A percentile compares a stretch with the other conserved stretches of the same genome.
Evolutionary conservation across 2,113 vertebrate species (phyloP).

Genomic region (Oenanthe melanoleuca): DNA sequence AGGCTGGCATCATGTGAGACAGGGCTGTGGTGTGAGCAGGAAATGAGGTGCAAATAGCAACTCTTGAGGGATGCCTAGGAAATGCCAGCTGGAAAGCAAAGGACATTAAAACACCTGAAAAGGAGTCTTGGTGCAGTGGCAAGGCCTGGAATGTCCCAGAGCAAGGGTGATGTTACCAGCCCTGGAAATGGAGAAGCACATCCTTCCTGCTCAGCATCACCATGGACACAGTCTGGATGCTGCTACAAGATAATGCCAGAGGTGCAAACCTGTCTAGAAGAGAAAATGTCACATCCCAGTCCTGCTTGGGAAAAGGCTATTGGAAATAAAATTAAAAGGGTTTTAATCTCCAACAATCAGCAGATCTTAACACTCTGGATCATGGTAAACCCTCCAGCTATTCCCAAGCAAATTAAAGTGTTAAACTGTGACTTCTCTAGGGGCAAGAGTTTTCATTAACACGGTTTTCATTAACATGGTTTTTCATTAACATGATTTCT

Average conservation of each 20-base stretch:
- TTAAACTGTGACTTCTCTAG: background rate
- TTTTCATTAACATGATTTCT: slow-evolving; percentile 40
- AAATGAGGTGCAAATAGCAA: background rate
- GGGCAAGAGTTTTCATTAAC: slow-evolving; percentile 22
- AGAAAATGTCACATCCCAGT: background rate
- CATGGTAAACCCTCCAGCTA: background rate
- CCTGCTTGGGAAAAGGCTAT: background rate
- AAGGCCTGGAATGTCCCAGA: background rate
- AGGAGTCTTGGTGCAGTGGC: background rate
- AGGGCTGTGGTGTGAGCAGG: accelerated
- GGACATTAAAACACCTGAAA: background rate
- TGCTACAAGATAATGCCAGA: background rate
- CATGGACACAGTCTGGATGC: accelerated
- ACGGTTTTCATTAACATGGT: background rate
- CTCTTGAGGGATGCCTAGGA: background rate
- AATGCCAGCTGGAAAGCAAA: background rate
- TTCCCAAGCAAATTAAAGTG: background rate
- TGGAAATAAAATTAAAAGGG: background rate
- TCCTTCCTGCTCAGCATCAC: background rate
- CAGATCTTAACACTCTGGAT: background rate
- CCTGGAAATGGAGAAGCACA: background rate
- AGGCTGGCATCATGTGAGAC: background rate
- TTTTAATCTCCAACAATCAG: slow-evolving; percentile 19
- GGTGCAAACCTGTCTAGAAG: background rate
- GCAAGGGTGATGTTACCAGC: background rate